Evolutionary conservation across 2,888 invertebrate genomes (phyloP).

Genomic region (Scaptomyza cyrtandrae): DNA sequence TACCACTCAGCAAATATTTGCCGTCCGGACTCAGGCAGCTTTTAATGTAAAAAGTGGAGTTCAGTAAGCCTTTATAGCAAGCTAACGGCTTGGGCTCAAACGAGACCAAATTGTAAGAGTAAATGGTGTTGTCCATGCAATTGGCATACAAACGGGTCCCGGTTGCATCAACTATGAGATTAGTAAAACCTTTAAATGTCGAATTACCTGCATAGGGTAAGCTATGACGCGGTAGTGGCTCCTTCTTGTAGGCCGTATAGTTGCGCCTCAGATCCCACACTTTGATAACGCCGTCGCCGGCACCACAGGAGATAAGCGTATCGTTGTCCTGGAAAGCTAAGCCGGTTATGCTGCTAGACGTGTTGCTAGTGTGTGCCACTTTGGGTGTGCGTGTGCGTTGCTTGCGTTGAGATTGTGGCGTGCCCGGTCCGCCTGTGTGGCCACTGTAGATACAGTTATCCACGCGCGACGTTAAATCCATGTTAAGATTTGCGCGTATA

Average conservation of each 20-base stretch:
- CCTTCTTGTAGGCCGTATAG: conserved; percentile 88
- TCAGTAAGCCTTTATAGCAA: conserved; percentile 90
- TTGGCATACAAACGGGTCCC: conserved; percentile 91
- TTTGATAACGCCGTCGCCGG: conserved; percentile 94
- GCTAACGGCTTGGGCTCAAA: conserved; percentile 88
- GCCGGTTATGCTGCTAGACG: conserved; percentile 92
- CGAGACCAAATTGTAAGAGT: conserved; percentile 92
- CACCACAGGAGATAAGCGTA: conserved; percentile 93
- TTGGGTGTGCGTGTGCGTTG: conserved; percentile 84
- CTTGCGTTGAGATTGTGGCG: conserved; percentile 86
- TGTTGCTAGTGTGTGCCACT: conserved; percentile 84
- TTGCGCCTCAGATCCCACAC: conserved; percentile 94
- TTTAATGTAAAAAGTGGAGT: conserved; percentile 93
- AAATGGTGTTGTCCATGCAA: conserved; percentile 94
- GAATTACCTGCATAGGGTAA: conserved; percentile 91
- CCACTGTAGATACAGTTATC: conserved; percentile 89
- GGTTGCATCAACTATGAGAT: conserved; percentile 90
- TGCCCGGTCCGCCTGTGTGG: conserved; percentile 83
- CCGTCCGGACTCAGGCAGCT: conserved; percentile 92
- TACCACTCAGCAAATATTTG: conserved; percentile 93
- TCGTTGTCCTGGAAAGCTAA: conserved; percentile 92
- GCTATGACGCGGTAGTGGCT: conserved; percentile 89
- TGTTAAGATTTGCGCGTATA: conserved; percentile 86
- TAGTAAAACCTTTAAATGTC: conserved; percentile 90
- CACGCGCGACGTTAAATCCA: conserved; percentile 86